These are phyloP conservation scores for Bembecia ichneumoniformis DNA, from an alignment of 2,888 invertebrate genomes.

Conservation along the genomic window DNA sequence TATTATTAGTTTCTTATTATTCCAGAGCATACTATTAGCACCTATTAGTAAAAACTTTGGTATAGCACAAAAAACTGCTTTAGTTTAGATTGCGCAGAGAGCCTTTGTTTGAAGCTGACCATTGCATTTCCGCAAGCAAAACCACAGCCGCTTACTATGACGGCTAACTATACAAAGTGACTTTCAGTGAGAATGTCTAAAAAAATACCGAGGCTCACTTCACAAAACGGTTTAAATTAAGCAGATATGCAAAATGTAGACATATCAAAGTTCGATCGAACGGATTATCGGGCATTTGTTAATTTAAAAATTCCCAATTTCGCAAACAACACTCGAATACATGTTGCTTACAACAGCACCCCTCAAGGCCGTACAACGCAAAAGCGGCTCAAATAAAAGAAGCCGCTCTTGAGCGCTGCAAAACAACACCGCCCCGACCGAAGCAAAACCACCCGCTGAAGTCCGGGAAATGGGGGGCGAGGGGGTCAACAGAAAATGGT, in stretches of 20 bases:
- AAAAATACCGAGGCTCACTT: no score
- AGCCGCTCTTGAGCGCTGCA: constrained; percentile 69
- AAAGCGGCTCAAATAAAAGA: constrained; percentile 70
- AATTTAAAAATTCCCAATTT: constrained; percentile 66
- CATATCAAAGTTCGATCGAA: constrained; percentile 28
- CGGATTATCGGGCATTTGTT: constrained; percentile 53
- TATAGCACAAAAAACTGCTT: not conserved
- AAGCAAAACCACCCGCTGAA: constrained; percentile 72
- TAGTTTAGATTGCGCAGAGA: not conserved
- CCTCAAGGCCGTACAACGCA: constrained; percentile 65
- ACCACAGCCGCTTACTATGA: not conserved
- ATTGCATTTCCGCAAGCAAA: not conserved
- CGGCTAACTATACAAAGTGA: no score
- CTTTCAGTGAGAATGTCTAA: no score
- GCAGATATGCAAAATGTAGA: not conserved
- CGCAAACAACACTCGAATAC: constrained; percentile 64
- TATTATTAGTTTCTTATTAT: no score
- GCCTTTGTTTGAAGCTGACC: not conserved
- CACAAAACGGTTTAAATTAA: no score
- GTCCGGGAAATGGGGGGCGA: constrained; percentile 43
- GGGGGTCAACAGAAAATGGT: constrained; percentile 43
- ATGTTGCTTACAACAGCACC: constrained; percentile 53
- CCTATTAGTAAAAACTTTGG: no score
- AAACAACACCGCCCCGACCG: constrained; percentile 69
- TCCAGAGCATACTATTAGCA: no score